Percentiles rank a stretch among this genome's conserved stretches.
These are phyloP conservation scores for Ectropis grisescens DNA, from an alignment of 1,140 invertebrate species.

Conservation along the genomic window DNA sequence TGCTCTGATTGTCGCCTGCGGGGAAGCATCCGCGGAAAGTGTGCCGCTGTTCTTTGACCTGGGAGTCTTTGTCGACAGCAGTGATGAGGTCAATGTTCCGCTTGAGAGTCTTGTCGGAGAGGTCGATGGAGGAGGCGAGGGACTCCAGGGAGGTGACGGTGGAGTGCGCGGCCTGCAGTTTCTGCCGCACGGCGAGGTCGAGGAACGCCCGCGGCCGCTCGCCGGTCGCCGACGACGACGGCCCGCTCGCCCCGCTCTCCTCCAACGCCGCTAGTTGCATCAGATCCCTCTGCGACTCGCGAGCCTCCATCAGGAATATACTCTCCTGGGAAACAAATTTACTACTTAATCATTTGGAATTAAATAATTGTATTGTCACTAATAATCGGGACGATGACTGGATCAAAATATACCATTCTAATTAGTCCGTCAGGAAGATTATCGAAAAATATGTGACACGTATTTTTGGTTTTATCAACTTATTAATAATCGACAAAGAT, in stretches of 20 bases:
- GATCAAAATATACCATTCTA: too few relatives aligned
- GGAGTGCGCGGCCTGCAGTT: conserved; percentile 24
- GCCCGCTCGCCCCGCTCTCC: conserved; percentile 14
- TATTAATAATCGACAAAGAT: too few relatives aligned
- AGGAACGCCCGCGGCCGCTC: conserved; percentile 16
- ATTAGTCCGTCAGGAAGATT: too few relatives aligned
- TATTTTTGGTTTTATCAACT: too few relatives aligned
- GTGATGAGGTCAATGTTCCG: conserved; percentile 34
- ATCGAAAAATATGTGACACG: too few relatives aligned
- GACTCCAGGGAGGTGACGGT: conserved; percentile 56
- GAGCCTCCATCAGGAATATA: conserved; percentile 84
- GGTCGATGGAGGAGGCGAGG: conserved; percentile 45
- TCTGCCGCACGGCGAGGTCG: conserved; percentile 26
- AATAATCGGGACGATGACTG: too few relatives aligned
- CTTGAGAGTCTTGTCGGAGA: conserved; percentile 34
- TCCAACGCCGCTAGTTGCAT: conserved; percentile 42
- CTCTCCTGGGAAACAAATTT: conserved; percentile 75
- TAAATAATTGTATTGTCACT: too few relatives aligned
- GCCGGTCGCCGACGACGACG: conserved; percentile 5
- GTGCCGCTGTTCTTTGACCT: conserved; percentile 41
- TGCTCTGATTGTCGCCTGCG: conserved; percentile 23
- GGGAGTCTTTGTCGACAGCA: conserved; percentile 40
- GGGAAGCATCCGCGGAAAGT: conserved; percentile 37
- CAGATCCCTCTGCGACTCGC: conserved; percentile 78
- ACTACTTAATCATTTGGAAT: too few relatives aligned